Evolutionary conservation across 1,140 invertebrate genomes (phyloP), one percentile per base, ranked within the genome.

Genomic region (Agrilus planipennis): DNA sequence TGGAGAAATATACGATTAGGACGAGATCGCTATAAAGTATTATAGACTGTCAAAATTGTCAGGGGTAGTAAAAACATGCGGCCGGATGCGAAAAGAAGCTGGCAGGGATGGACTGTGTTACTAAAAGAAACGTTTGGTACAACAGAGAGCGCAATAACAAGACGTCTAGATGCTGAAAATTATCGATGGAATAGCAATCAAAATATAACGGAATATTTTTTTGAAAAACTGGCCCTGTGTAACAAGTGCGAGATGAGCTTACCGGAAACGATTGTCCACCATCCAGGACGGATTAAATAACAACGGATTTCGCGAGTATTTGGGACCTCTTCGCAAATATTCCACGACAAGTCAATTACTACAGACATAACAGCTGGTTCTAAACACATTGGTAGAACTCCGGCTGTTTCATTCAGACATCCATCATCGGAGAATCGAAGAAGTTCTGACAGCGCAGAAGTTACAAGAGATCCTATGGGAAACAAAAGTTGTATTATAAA

Each of bases 1-100:
- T 25, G 35, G 35, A 5, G 35, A 37, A 16, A 4, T 37, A 16
- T 27, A 37, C 20, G 23, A 37, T 23, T 37, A 22, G 20, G 23
- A 37, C 14, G 17, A 23, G 25, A 18, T 23, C 4, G 19, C 35
- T 23, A 25, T 37, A 16, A 37, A 37, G 16, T 14, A 37, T 18
- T 37, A 37, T 23, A 22, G 18, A 4, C 14, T 37, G 4, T 37
- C 35, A 7, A 23, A 37, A 37, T 27, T 37, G 6, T 9, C 4
- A 4, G 35, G 35, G 11, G 35, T 37, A 6, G 35, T 22, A 10
- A 37, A 23, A 14, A 37, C 11, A 23, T 37, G 20, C 23, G 21
- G 6, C 20, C 35, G 7, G 10, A 18, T 23, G 19, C 4, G 25
- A 16, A 4, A 4, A 37, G 20, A 37, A 37, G 20, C 10, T 37